Evolutionary conservation across 2,113 vertebrate genomes (phyloP).

Genomic region (Glaucidium brasilianum): DNA sequence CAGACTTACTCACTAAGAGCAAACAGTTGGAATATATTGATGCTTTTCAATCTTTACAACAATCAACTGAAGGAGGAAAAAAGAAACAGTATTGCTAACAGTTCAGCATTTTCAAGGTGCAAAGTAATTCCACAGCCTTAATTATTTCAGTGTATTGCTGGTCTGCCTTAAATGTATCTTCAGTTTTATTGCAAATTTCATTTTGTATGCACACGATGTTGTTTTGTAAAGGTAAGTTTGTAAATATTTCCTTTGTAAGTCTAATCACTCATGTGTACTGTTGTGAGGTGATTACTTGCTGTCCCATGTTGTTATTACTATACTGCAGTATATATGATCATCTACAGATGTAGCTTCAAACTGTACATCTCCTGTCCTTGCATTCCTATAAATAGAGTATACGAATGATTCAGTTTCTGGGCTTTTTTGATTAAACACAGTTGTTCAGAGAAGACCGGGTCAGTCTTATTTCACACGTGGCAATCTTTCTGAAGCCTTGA

Average conservation of each 20-base stretch:
- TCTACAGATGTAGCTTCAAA: slow-evolving; percentile 67
- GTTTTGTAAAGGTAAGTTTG: slow-evolving; percentile 79
- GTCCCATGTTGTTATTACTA: slow-evolving; percentile 67
- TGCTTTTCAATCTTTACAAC: slow-evolving; percentile 61
- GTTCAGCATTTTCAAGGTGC: slow-evolving; percentile 78
- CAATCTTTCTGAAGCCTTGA: neutral
- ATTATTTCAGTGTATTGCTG: slow-evolving; percentile 79
- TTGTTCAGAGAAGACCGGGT: slow-evolving; percentile 19
- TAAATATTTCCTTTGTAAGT: slow-evolving; percentile 80
- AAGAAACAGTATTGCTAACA: slow-evolving; percentile 68
- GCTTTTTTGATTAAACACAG: slow-evolving; percentile 57
- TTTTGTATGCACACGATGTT: slow-evolving; percentile 75
- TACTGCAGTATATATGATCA: slow-evolving; percentile 59
- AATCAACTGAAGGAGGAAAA: slow-evolving; percentile 1
- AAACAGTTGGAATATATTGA: slow-evolving; percentile 47
- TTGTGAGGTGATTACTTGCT: slow-evolving; percentile 74
- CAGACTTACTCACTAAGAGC: slow-evolving; percentile 18
- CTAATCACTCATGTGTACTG: slow-evolving; percentile 67
- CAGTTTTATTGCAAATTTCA: slow-evolving; percentile 66
- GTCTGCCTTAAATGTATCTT: slow-evolving; percentile 81
- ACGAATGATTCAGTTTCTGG: slow-evolving; percentile 43
- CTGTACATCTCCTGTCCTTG: slow-evolving; percentile 71
- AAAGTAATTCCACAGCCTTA: slow-evolving; percentile 81
- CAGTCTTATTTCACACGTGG: neutral
- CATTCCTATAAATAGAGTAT: slow-evolving; percentile 74